phyloP scores from a whole-genome alignment of 2,797 vertebrate species.

The Xiphophorus birchmanni region DNA sequence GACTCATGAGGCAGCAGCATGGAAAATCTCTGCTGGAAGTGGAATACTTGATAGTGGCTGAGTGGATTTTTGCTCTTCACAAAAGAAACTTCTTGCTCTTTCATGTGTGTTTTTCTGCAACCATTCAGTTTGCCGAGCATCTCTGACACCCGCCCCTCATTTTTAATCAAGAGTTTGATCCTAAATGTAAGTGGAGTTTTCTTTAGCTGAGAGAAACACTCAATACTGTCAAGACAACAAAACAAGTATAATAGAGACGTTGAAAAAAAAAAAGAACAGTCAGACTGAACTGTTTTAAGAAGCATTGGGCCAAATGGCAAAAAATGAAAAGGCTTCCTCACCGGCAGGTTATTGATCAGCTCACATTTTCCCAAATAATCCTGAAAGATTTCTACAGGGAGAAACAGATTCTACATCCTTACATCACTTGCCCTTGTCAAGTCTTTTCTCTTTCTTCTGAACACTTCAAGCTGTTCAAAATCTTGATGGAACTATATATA shows the following conservation, averaged over 20 bases:
- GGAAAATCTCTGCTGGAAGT: conserved; percentile 33
- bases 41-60: conserved; percentile 15
- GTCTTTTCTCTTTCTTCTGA: conserved; percentile 27
- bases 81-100: conserved; percentile 53
- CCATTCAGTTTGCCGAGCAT: conserved; percentile 68
- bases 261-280: conserved; percentile 43
- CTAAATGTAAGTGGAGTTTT: conserved; percentile 46
- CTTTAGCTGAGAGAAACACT: conserved; percentile 60
- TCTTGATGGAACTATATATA: conserved; percentile 29
- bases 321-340: conserved; percentile 63
- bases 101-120: conserved; percentile 45
- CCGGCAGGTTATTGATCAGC: conserved; percentile 72
- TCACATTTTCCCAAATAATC: conserved; percentile 63
- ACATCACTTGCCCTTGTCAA: conserved; percentile 7
- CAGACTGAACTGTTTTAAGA: conserved; percentile 63
- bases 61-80: conserved; percentile 47
- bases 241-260: conserved; percentile 56
- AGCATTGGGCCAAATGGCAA: conserved; percentile 46
- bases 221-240: conserved; percentile 72
- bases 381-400: conserved; percentile 46
- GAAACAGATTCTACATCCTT: conserved; percentile 24
- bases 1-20: conserved; percentile 34
- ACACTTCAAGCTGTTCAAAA: conserved; percentile 29
- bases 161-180: conserved; percentile 67
- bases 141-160: conserved; percentile 63